Base-by-base conservation (phyloP, 2,888 invertebrate species). In the Orthosia gracilis region DNA sequence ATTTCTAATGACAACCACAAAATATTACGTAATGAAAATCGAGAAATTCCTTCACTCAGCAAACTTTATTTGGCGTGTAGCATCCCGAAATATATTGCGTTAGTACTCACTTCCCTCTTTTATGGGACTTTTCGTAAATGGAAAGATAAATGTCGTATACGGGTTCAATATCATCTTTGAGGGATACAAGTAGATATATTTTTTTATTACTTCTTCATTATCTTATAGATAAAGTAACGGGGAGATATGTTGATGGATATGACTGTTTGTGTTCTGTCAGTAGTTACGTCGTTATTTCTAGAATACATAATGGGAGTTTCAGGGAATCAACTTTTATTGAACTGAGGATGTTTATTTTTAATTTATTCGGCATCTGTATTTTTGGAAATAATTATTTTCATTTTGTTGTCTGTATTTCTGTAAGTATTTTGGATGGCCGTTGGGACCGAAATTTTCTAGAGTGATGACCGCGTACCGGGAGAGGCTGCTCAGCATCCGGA, bases 101-200 rank as follows among this genome's bases (percentile, higher is more conserved):
- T 77, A 75, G 61, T 76, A 63, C 62, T 67, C 61, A 83, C 67
- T 72, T 76, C 59, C 55, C 55, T 64, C 61, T 80, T 85, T 80
- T 80, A 85, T 78, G 73, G 45, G 73, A 73, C 73, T 72, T 72
- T 76, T 69, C 52, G 72, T 65, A 83, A 72, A 83, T 74, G 83
- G 62, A 59, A 76, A 76, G 71, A 74, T 69, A 73, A 83, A 84
- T 76, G 62, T 69, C 65, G 63, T 76, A 69, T 71, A 79, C 62
- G 66, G 50, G 65, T 21, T 66, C 69, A 59, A 73, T 82, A 73
- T 79, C 69, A 66, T 61, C 61, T 66, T 66, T 61, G 69, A n/a
- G 57, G 68, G 59, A 69, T 72, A 74, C 54, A 68, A 63, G 69
- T 52, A 40, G 45, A 70, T 66, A 40, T 49, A 69, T 63, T 65